These are phyloP conservation scores for Alouatta caraya DNA, from an alignment of 2,797 vertebrate genomes.

Conservation along the genomic window DNA sequence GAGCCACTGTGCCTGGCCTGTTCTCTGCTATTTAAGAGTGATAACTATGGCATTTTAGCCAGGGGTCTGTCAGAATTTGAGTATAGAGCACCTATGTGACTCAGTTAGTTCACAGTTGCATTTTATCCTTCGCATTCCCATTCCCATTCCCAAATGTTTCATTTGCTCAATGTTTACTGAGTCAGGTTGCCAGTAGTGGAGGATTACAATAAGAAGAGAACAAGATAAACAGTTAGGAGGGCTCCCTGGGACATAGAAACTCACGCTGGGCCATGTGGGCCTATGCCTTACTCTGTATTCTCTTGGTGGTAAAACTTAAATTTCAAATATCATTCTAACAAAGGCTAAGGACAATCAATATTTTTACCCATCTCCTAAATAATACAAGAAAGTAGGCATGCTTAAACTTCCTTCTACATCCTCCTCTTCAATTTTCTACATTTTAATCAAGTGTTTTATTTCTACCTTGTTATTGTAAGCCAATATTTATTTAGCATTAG, in stretches of 20 bases:
- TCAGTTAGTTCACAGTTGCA: background rate
- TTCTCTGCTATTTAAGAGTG: slow-evolving; percentile 1
- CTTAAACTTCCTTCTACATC: background rate
- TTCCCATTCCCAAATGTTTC: background rate
- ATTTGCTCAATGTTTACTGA: background rate
- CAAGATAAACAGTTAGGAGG: background rate
- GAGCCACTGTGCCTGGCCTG: background rate
- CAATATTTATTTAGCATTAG: background rate
- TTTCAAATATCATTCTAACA: background rate
- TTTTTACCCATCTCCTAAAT: background rate
- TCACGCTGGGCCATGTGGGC: background rate
- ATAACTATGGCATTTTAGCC: background rate
- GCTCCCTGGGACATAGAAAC: background rate
- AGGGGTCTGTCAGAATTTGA: background rate
- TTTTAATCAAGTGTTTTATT: background rate
- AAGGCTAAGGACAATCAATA: background rate
- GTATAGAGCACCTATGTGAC: background rate
- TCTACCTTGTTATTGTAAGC: background rate
- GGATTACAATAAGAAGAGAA: background rate
- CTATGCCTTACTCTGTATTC: background rate
- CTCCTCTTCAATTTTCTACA: background rate
- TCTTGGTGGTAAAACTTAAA: background rate
- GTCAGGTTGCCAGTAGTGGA: background rate
- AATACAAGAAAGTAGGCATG: background rate
- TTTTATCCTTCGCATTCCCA: background rate